These are phyloP conservation scores for Papilio xuthus DNA, from an alignment of 1,140 invertebrate genomes.

Conservation along the genomic window DNA sequence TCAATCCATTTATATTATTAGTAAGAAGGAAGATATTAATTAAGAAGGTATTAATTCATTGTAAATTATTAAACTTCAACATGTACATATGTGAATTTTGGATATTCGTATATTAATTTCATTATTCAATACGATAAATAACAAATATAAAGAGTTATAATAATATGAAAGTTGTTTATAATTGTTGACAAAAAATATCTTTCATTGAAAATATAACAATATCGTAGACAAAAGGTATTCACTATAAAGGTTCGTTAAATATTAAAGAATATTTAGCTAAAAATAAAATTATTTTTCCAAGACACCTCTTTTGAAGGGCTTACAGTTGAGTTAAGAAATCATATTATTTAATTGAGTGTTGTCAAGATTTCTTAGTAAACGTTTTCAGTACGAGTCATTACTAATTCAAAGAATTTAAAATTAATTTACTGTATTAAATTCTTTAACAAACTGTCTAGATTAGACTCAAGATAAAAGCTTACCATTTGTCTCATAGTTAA, in stretches of 20 bases:
- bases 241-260: background rate
- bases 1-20: no score
- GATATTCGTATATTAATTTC: no score
- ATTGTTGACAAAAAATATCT: background rate
- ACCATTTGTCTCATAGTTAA: background rate
- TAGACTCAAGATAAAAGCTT: conserved; percentile 2
- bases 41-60: no score
- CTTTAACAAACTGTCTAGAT: conserved; percentile 13
- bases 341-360: background rate
- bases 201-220: background rate
- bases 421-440: background rate
- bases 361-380: background rate
- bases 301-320: background rate
- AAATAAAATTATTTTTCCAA: background rate
- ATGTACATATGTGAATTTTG: no score
- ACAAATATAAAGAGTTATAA: no score
- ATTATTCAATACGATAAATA: no score
- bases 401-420: background rate
- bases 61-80: no score
- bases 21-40: no score
- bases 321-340: background rate
- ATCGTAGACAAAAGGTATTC: background rate
- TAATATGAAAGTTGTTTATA: background rate
- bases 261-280: background rate
- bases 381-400: background rate